phyloP scores from a whole-genome alignment of 2,113 vertebrate genomes.

The Uropsilus gracilis region DNA sequence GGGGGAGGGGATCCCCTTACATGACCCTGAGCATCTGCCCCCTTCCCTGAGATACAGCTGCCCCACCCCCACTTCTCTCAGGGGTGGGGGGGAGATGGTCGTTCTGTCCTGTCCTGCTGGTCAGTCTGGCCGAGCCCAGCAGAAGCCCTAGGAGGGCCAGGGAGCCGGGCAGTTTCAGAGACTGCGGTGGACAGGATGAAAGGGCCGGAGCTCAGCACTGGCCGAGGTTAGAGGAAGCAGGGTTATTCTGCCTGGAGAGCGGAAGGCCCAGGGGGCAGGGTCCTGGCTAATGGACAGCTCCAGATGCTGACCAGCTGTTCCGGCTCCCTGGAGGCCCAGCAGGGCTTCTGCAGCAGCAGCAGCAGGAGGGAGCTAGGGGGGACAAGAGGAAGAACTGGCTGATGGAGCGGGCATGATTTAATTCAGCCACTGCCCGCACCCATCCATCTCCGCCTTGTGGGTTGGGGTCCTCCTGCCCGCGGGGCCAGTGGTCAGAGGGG shows the following conservation, averaged over 20 bases:
- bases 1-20: neutral
- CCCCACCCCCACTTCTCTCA: neutral
- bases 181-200: conserved; percentile 64
- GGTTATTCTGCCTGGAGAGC: conserved; percentile 75
- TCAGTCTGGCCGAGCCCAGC: conserved; percentile 36
- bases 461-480: neutral
- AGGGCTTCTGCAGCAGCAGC: conserved; percentile 28
- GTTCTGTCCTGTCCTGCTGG: neutral
- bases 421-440: fast-evolving
- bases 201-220: conserved; percentile 42
- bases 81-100: neutral
- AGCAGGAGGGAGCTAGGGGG: conserved; percentile 59
- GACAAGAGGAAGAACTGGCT: conserved; percentile 67
- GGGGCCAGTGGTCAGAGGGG: fast-evolving
- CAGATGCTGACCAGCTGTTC: conserved; percentile 82
- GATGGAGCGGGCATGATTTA: neutral
- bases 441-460: neutral
- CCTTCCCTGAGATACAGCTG: neutral
- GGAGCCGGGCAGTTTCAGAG: conserved; percentile 65
- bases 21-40: neutral
- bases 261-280: conserved; percentile 78
- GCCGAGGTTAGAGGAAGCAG: conserved; percentile 80
- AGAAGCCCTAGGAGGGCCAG: conserved; percentile 66
- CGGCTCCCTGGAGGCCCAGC: conserved; percentile 68
- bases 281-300: conserved; percentile 71